Conservation (phyloP, 2,113 vertebrate genomes). For the Cochlearius cochlearius region DNA sequence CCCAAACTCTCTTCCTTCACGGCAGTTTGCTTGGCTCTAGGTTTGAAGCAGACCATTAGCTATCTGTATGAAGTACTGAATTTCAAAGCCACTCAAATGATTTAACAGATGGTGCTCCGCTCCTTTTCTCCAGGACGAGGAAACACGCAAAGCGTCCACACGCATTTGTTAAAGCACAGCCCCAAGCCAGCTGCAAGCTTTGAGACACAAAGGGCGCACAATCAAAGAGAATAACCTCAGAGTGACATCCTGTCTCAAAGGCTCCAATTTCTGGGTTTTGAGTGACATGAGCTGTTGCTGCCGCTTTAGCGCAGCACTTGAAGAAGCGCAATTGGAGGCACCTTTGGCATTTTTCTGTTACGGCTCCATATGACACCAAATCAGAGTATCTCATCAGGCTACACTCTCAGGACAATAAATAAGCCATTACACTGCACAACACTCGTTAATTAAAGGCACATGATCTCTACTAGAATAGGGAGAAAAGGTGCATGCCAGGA, state of each 20-base stretch:
- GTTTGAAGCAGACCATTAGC: not conserved
- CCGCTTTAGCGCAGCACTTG: rapidly evolving
- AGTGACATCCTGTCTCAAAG: not conserved
- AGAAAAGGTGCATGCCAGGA: not conserved
- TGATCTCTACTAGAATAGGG: not conserved
- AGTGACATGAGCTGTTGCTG: not conserved
- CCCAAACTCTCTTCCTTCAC: not conserved
- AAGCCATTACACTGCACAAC: not conserved
- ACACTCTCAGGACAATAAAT: not conserved
- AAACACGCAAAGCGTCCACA: not conserved
- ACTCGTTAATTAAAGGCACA: not conserved
- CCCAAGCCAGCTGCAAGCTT: not conserved
- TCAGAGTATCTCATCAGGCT: not conserved
- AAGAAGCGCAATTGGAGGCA: not conserved
- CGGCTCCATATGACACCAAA: not conserved
- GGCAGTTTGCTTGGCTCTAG: not conserved
- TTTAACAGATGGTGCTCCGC: not conserved
- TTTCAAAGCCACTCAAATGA: not conserved
- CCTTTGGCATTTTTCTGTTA: not conserved
- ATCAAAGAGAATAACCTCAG: not conserved
- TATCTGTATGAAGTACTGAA: not conserved
- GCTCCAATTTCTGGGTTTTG: not conserved
- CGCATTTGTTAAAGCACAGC: not conserved
- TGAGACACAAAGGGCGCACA: not conserved
- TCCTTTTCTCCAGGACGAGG: not conserved